phyloP scores from a whole-genome alignment of 2,888 invertebrate species.

The Helobdella robusta region DNA sequence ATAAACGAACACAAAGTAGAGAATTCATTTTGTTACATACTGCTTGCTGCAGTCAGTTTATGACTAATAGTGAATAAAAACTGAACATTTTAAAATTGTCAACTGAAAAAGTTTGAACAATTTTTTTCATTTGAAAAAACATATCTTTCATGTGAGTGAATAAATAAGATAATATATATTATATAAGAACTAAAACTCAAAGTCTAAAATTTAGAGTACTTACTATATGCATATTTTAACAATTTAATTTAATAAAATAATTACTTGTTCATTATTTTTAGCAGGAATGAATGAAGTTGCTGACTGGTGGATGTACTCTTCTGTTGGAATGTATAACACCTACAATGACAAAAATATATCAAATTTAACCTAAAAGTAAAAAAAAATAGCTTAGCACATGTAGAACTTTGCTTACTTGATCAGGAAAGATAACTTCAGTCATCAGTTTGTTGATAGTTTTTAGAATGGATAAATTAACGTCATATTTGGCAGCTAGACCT shows the following conservation, averaged over 20 bases:
- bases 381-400: not conserved
- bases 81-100: too few relatives aligned
- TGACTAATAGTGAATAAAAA: too few relatives aligned
- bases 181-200: not conserved
- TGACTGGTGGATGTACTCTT: not conserved
- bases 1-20: too few relatives aligned
- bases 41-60: too few relatives aligned
- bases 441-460: conserved; percentile 86
- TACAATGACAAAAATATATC: not conserved
- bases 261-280: not conserved
- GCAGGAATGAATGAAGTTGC: not conserved
- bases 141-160: too few relatives aligned
- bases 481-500: conserved; percentile 85
- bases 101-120: too few relatives aligned
- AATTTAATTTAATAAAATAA: not conserved
- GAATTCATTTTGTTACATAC: too few relatives aligned
- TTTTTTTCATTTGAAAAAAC: too few relatives aligned
- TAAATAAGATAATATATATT: not conserved
- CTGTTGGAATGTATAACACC: not conserved
- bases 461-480: conserved; percentile 92
- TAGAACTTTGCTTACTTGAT: conserved; percentile 42
- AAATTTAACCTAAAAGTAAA: not conserved
- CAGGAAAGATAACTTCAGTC: conserved; percentile 55
- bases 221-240: not conserved
- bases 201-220: not conserved